Evolutionary conservation across 2,113 vertebrate species (phyloP), one percentile per base, ranked within the genome.

Genomic region (Plotosus lineatus): DNA sequence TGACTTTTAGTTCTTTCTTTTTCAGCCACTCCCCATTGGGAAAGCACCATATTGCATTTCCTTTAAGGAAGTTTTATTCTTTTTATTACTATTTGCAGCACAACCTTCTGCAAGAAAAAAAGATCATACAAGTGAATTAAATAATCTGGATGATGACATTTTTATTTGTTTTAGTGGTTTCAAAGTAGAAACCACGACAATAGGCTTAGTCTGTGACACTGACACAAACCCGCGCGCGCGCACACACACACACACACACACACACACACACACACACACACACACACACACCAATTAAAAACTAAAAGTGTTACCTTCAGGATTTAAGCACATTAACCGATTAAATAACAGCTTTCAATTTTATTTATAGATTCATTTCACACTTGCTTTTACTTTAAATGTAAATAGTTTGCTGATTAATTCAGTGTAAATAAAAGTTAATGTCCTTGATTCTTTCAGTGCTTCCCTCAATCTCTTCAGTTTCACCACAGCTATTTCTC

Each of bases 1-100:
- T 68, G 23, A 69, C 85, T 84, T 83, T 84, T 78, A 74, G 80
- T 84, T 86, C 84, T 81, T 63, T 61, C 33, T n/a, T 74, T 38
- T 66, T 31, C 73, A 78, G 80, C 73, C 71, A 81, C 78, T 68
- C 80, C 83, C 36, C 6, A 61, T 21, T 82, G 71, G 85, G 82
- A 88, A 88, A 86, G 75, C 71, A 88, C 84, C 80, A 38, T 28
- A 9, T 75, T 72, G 33, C 31, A 58, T 0, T 28, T 4, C 12
- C 17, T 76, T 71, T 66, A 60, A 81, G 83, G 77, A 87, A 83
- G 55, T 71, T 36, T 80, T n/a, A 77, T 42, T 33, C 17, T 56
- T 23, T 58, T 56, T 68, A 46, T 36, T 33, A 42, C n/a, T 56
- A 8, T 36, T 46, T 56, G 21, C 8, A 69, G 36, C 48, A 23